A percentile compares a stretch with the other conserved stretches of the same genome.
These are phyloP conservation scores for Perizoma flavofasciatum DNA, from an alignment of 2,888 invertebrate genomes.

Conservation along the genomic window DNA sequence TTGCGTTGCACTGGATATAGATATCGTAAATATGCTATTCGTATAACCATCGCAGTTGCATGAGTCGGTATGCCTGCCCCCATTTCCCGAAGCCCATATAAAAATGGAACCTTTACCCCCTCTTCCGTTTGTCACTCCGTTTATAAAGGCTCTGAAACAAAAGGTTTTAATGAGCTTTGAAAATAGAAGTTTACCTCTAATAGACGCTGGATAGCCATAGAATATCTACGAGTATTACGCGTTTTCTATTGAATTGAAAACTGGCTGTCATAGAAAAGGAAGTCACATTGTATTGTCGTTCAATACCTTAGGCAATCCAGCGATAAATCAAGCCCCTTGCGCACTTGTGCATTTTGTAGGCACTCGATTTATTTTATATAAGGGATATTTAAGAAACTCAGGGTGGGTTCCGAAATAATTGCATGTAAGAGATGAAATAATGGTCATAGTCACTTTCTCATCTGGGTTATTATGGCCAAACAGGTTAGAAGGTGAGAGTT, in stretches of 20 bases:
- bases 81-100: conserved; percentile 99
- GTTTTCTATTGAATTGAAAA: conserved; percentile 36
- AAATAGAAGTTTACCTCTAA: conserved; percentile 31
- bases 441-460: too few relatives aligned
- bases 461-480: too few relatives aligned
- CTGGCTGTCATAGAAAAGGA: conserved; percentile 20
- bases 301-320: conserved; percentile 6
- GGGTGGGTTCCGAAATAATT: too few relatives aligned
- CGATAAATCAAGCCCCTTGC: neutral
- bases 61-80: conserved; percentile 96
- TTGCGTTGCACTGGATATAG: conserved; percentile 98
- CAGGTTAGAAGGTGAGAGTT: neutral
- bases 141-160: conserved; percentile 92
- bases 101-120: conserved; percentile 97
- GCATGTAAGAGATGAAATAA: too few relatives aligned
- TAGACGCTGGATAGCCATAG: conserved; percentile 10
- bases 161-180: conserved; percentile 71
- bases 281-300: conserved; percentile 19
- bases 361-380: neutral
- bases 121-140: conserved; percentile 96
- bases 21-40: conserved; percentile 98
- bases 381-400: too few relatives aligned
- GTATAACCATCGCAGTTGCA: conserved; percentile 99
- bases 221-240: neutral
- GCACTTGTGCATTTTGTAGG: neutral